Conservation (phyloP, 2,888 invertebrate genomes). For the Acronicta leporina region DNA sequence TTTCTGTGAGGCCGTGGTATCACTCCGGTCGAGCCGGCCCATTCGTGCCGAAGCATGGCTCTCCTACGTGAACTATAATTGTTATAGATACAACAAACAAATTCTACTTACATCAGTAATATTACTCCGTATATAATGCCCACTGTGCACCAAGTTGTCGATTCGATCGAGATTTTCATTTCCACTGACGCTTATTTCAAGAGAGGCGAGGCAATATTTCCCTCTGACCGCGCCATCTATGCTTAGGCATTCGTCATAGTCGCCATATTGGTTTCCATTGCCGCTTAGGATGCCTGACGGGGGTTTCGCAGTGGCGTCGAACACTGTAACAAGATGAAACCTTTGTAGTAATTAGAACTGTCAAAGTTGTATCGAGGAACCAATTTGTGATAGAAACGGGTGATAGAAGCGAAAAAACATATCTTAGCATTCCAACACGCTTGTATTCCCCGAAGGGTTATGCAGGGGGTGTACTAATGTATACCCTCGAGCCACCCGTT, state of each 20-base stretch:
- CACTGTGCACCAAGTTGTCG: slow-evolving; percentile 85
- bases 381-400: neutral
- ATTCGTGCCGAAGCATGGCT: too few species aligned
- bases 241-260: slow-evolving; percentile 91
- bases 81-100: too few species aligned
- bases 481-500: too few species aligned
- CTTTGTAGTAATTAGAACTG: neutral
- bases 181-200: slow-evolving; percentile 79
- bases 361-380: neutral
- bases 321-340: slow-evolving; percentile 86
- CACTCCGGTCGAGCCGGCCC: too few species aligned
- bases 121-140: slow-evolving; percentile 86
- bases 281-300: slow-evolving; percentile 92
- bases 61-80: too few species aligned
- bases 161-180: slow-evolving; percentile 67
- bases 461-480: too few species aligned
- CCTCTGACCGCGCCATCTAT: slow-evolving; percentile 88
- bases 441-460: too few species aligned
- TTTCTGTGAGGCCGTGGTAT: too few species aligned
- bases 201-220: slow-evolving; percentile 91
- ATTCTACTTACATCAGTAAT: slow-evolving; percentile 85
- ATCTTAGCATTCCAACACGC: too few species aligned
- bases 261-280: slow-evolving; percentile 92
- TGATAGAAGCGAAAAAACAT: neutral
- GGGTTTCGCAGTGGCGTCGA: slow-evolving; percentile 92